Base-by-base conservation (phyloP, 92 coral and sea anemone species). In the Porites evermanni region DNA sequence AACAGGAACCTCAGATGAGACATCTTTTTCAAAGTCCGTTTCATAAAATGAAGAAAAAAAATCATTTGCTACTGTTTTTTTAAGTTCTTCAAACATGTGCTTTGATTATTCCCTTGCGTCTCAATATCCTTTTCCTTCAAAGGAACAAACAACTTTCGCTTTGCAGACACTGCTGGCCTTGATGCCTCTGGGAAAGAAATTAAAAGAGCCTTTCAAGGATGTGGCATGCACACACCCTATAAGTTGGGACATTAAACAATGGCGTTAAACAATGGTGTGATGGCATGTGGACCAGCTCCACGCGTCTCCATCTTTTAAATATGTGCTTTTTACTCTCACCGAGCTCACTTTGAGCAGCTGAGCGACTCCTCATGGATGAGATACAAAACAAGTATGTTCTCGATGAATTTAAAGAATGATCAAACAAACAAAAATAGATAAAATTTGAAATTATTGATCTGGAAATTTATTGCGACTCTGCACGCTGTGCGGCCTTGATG, bases 91-190 rank as follows among this genome's bases (percentile, higher is more conserved):
- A 60, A 60, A 60, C 4, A 60, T 11, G 13, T 60, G 56, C 20
- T 47, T 32, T 21, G 75, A 71, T 38, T 38, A 38, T 71, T 51
- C 54, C 75, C 54, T 32, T 8, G 75, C 0, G 75, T 18, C 52
- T 76, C 74, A 7, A 51, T 70, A 53, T 70, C 75, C 56, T 71
- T 71, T 32, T 71, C 17, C 47, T 32, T 60, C 56, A 32, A 44
- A 26, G 75, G 58, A 14, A 21, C 38, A 71, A 71, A 71, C 58
- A 71, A 16, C 54, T 51, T 71, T 32, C 75, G n/a, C 1, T 51
- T 71, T 32, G 19, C 52, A 71, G 75, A 70, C 74, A 70, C 74
- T 18, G 74, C 75, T 38, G 75, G 75, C 47, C 54, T 71, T 71
- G 75, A 44, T 71, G 75, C 21, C 54, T 14, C 75, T 71, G 12